A percentile compares a stretch with the other conserved stretches of the same genome.
Evolutionary conservation across 2,113 vertebrate genomes (phyloP).

Genomic region (Rhinogobius similis): DNA sequence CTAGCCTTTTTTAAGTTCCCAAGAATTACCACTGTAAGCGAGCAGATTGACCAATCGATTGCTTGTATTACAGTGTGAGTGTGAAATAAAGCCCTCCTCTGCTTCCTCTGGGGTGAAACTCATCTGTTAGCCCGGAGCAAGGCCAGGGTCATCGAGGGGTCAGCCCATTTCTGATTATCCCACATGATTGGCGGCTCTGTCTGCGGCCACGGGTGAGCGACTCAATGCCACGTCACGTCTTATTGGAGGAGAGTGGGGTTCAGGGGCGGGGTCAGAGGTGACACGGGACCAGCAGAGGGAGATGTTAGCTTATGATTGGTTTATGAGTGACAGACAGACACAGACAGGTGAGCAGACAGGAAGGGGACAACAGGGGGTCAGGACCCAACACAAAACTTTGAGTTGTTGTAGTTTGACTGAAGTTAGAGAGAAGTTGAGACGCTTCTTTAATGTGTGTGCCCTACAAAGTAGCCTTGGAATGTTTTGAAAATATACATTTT

Average conservation of each 20-base stretch:
- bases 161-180: slow-evolving; percentile 68
- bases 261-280: slow-evolving; percentile 65
- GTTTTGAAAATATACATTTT: too few relatives aligned
- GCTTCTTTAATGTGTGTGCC: background rate
- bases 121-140: slow-evolving; percentile 46
- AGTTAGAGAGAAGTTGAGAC: background rate
- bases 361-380: slow-evolving; percentile 40
- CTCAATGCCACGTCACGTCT: slow-evolving; percentile 47
- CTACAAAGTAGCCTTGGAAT: too few relatives aligned
- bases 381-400: slow-evolving; percentile 20
- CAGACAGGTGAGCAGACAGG: slow-evolving; percentile 28
- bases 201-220: slow-evolving; percentile 56
- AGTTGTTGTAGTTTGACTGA: background rate
- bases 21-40: too few relatives aligned
- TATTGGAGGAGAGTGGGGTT: slow-evolving; percentile 64
- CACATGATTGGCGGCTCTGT: slow-evolving; percentile 67
- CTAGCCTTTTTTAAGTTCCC: too few relatives aligned
- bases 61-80: background rate
- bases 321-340: slow-evolving; percentile 70
- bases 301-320: slow-evolving; percentile 69
- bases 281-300: slow-evolving; percentile 49
- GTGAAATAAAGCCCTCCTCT: slow-evolving; percentile 38
- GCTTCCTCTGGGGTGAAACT: slow-evolving; percentile 52
- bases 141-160: slow-evolving; percentile 59
- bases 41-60: background rate